Base-by-base conservation (phyloP, 1,140 invertebrate genomes). In the Zophobas morio region DNA sequence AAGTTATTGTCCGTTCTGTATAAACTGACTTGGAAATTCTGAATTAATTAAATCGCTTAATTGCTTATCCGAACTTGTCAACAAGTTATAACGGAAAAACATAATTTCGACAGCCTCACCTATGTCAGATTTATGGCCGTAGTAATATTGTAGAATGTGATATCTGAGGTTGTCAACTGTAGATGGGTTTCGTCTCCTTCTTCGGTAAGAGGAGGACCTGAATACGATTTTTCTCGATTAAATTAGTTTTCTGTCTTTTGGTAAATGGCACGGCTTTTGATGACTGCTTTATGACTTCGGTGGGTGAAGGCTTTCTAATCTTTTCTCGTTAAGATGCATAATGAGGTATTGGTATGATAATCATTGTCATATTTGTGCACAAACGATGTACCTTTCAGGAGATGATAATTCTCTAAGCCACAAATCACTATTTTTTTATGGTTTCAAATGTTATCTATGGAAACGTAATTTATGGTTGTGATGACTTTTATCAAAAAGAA, bases 1-100 rank as follows among this genome's bases (percentile, higher is more conserved):
- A 8, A 46, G 6, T 46, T 46, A 46, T 46, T 46, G 42, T 46
- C 6, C 3, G 42, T 8, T 46, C 3, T 4, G n/a, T 51, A 4
- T 51, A 2, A 20, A 4, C 2, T 20, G 49, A 20, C 2, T 63
- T 63, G 35, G 35, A 66, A 66, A 66, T 42, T 39, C 35, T 6
- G 60, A 66, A 66, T 66, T 66, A 66, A 66, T 66, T 66, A 32
- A 66, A 66, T 66, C 3, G 37, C 60, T 66, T 66, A 66, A 66
- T 66, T 66, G 60, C 60, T 32, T 40, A 20, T 20, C n/a, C 2
- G 39, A 60, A 20, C n/a, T 51, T 66, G 60, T 66, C 60, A 66
- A 66, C 60, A 66, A 46, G 39, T 42, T 42, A 32, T 66, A 66
- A 66, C 60, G 60, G 60, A 66, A 66, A 66, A 66, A 40, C 32